Percentiles rank a stretch among this genome's conserved stretches.
phyloP scores from a whole-genome alignment of 1,140 invertebrate genomes.

The Drosophila miranda region DNA sequence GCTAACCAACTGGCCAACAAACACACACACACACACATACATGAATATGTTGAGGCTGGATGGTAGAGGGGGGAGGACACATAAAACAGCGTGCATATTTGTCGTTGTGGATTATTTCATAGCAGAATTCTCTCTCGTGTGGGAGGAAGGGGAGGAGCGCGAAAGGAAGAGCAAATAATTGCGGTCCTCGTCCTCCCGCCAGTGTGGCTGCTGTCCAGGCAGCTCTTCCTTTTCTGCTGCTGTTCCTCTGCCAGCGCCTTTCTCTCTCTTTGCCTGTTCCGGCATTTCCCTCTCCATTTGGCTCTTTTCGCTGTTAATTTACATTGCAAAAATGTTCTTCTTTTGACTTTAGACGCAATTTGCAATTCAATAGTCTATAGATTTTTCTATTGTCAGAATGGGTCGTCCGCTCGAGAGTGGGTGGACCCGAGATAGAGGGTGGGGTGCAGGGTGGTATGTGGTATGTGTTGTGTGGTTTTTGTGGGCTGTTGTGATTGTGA shows the following conservation, averaged over 20 bases:
- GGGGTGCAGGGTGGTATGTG: too few relatives aligned
- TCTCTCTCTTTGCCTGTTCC: not conserved
- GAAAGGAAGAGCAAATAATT: slow-evolving; percentile 19
- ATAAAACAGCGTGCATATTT: slow-evolving; percentile 66
- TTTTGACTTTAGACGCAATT: slow-evolving; percentile 42
- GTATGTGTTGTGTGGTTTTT: too few relatives aligned
- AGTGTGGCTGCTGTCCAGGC: slow-evolving; percentile 18
- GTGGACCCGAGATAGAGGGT: not conserved
- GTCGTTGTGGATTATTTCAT: slow-evolving; percentile 74
- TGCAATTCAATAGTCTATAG: slow-evolving; percentile 63
- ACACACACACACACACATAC: slow-evolving; percentile 23
- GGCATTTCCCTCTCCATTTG: slow-evolving; percentile 6
- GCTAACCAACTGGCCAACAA: slow-evolving; percentile 71
- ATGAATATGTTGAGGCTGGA: slow-evolving; percentile 15
- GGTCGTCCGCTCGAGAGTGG: not conserved
- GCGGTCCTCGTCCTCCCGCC: slow-evolving; percentile 14
- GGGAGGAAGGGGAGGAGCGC: not conserved
- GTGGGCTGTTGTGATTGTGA: too few relatives aligned
- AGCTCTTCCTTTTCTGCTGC: slow-evolving; percentile 1
- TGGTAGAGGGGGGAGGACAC: not conserved
- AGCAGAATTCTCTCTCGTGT: slow-evolving; percentile 55
- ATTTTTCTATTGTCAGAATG: slow-evolving; percentile 41
- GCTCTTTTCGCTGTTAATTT: slow-evolving; percentile 36
- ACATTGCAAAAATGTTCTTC: slow-evolving; percentile 45
- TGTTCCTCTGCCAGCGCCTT: not conserved